These are phyloP conservation scores for Blastobasis lacticolella DNA, from an alignment of 2,888 invertebrate genomes.

Conservation along the genomic window DNA sequence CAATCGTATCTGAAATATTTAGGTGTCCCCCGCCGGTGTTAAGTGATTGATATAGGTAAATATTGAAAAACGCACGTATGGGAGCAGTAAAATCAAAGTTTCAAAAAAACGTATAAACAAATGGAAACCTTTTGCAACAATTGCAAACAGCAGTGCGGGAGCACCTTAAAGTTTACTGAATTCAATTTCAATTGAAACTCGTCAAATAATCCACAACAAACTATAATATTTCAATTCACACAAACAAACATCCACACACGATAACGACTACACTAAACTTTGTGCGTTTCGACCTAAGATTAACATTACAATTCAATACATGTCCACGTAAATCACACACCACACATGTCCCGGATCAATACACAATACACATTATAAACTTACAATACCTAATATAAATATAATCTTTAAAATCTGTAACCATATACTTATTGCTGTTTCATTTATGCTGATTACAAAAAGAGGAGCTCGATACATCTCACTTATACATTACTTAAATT, in stretches of 20 bases:
- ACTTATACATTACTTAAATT: constrained; percentile 46
- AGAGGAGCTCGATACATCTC: constrained; percentile 60
- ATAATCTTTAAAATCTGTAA: constrained; percentile 19
- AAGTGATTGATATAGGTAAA: no score
- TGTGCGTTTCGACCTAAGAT: constrained; percentile 68
- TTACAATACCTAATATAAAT: constrained; percentile 15
- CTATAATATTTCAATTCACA: constrained; percentile 9
- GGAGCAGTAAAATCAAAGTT: no score
- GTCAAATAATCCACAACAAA: no score
- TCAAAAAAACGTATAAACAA: no score
- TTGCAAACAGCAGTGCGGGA: no score
- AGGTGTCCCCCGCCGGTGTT: no score
- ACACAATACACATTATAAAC: constrained; percentile 21
- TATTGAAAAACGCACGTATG: no score
- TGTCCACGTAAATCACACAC: constrained; percentile 24
- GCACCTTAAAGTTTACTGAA: no score
- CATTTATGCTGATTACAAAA: constrained; percentile 62
- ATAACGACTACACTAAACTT: constrained; percentile 59
- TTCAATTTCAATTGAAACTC: no score
- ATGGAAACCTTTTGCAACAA: no score
- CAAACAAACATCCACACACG: constrained; percentile 31
- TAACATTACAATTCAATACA: constrained; percentile 31
- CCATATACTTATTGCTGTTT: constrained; percentile 64
- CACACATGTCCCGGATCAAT: constrained; percentile 1
- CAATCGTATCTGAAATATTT: no score